Percentiles rank a stretch among this genome's conserved stretches.
Conservation (phyloP, 1,140 invertebrate species). For the Ceratina australensis region DNA sequence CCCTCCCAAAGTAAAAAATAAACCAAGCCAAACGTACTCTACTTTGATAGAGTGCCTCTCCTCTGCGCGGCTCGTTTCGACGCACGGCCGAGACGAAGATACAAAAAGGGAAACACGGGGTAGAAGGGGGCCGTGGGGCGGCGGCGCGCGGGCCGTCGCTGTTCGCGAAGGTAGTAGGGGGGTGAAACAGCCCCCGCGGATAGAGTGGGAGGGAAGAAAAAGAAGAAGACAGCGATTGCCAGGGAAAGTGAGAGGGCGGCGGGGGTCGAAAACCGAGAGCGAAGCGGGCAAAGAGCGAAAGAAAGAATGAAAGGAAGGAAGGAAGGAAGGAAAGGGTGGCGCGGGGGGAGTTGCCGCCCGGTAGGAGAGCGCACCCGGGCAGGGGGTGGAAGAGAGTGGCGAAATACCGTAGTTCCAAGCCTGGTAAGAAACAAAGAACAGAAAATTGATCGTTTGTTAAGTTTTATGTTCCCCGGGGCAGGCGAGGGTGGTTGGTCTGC, state of each 20-base stretch:
- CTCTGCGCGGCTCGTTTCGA: constrained; percentile 75
- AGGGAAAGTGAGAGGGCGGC: constrained; percentile 30
- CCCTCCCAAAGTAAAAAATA: constrained; percentile 79
- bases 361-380: constrained; percentile 1
- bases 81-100: constrained; percentile 63
- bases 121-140: constrained; percentile 13
- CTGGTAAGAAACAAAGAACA: constrained; percentile 76
- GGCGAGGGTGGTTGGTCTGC: constrained; percentile 47
- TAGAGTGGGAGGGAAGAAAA: constrained; percentile 22
- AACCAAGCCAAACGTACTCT: constrained; percentile 78
- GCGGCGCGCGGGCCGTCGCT: too few species aligned
- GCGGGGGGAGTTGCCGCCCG: constrained; percentile 18
- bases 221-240: constrained; percentile 42
- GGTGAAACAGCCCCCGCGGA: constrained; percentile 23
- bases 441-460: constrained; percentile 79
- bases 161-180: not conserved
- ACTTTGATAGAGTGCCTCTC: constrained; percentile 78
- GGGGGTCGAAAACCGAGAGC: not conserved
- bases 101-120: constrained; percentile 44
- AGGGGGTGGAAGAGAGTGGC: constrained; percentile 48
- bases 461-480: constrained; percentile 72
- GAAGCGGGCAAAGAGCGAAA: not conserved
- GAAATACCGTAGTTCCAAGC: constrained; percentile 65
- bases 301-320: constrained; percentile 18
- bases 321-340: not conserved